Conservation (phyloP, 2,888 invertebrate genomes). For the Sylvicola cinctus region DNA sequence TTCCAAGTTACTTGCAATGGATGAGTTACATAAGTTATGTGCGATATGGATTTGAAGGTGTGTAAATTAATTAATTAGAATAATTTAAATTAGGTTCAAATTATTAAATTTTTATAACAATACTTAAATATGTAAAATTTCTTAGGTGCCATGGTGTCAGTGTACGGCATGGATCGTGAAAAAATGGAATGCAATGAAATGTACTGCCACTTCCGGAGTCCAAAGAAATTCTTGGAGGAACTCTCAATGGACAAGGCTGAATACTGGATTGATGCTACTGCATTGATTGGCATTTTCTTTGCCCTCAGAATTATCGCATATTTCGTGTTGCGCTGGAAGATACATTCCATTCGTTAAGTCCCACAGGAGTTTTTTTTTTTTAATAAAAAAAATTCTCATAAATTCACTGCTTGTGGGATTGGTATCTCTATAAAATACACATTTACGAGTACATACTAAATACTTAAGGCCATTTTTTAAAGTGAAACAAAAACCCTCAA, state of each 20-base stretch:
- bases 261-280: conserved; percentile 67
- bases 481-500: too few relatives aligned
- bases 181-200: conserved; percentile 62
- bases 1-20: conserved; percentile 76
- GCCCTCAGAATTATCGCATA: conserved; percentile 59
- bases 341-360: conserved; percentile 33
- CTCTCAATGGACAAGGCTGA: conserved; percentile 62
- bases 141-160: conserved; percentile 57
- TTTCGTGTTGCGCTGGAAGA: conserved; percentile 62
- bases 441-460: too few relatives aligned
- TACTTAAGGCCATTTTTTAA: too few relatives aligned
- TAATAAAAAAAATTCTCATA: too few relatives aligned
- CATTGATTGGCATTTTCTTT: conserved; percentile 61
- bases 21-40: conserved; percentile 80
- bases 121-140: not conserved
- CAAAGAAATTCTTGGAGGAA: conserved; percentile 63
- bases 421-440: too few relatives aligned
- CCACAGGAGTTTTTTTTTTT: too few relatives aligned
- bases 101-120: not conserved
- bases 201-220: conserved; percentile 67
- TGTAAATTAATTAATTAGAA: conserved; percentile 2
- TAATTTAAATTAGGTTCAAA: not conserved
- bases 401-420: too few relatives aligned
- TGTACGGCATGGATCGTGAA: conserved; percentile 72
- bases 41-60: conserved; percentile 74